Percentiles rank a stretch among this genome's conserved stretches.
These are phyloP conservation scores for Graphium colonna DNA, from an alignment of 2,888 invertebrate genomes.

Conservation along the genomic window DNA sequence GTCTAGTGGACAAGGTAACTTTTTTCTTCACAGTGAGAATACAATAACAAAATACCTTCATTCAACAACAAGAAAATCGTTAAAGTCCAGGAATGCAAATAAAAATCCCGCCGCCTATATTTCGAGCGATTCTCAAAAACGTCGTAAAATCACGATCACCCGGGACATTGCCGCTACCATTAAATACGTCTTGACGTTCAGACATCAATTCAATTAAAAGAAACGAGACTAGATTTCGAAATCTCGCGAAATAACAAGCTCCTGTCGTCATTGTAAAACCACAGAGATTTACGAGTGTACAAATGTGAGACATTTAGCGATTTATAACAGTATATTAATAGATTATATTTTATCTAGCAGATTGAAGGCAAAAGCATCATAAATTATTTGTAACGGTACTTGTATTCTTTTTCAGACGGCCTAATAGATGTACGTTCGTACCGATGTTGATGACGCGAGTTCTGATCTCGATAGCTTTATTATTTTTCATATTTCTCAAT, in stretches of 20 bases:
- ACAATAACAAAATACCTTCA: neutral
- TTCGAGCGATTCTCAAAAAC: conserved; percentile 6
- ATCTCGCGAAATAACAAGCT: conserved; percentile 6
- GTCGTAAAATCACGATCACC: neutral
- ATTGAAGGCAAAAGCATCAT: no score
- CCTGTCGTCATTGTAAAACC: conserved; percentile 15
- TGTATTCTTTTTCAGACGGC: neutral
- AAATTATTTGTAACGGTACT: neutral
- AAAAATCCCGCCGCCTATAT: neutral
- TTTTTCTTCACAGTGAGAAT: no score
- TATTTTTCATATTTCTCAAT: no score
- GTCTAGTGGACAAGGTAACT: no score
- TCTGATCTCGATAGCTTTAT: no score
- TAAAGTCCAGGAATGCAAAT: neutral
- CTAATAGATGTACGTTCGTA: neutral
- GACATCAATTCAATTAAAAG: conserved; percentile 17
- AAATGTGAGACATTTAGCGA: no score
- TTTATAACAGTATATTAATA: no score
- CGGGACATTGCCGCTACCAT: conserved; percentile 4
- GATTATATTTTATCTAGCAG: no score
- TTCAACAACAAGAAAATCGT: neutral
- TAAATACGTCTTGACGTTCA: conserved; percentile 8
- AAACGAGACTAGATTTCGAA: neutral
- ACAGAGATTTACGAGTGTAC: conserved; percentile 14
- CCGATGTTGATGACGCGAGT: no score